These are phyloP conservation scores for Coendou prehensilis DNA, from an alignment of 2,797 vertebrate genomes.

Conservation along the genomic window DNA sequence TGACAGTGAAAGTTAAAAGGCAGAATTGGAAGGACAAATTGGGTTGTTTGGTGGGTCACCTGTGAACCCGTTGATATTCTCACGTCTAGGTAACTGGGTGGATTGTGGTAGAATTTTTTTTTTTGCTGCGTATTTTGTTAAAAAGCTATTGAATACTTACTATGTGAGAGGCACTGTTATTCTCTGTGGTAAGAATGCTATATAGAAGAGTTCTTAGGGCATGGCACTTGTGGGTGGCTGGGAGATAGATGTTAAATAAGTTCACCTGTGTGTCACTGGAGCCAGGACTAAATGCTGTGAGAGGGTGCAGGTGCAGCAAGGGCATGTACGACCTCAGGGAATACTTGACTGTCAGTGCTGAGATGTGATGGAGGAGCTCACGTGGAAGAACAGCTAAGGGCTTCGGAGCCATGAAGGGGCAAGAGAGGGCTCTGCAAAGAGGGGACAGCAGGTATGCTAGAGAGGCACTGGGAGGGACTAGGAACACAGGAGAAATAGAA, in stretches of 20 bases:
- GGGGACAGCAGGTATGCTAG: background rate
- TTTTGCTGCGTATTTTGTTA: constrained; percentile 6
- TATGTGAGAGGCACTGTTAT: background rate
- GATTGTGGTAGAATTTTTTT: constrained; percentile 12
- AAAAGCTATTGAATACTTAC: background rate
- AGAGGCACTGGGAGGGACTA: background rate
- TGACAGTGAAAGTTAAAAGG: constrained; percentile 34
- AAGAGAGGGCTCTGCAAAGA: background rate
- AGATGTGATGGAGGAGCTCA: background rate
- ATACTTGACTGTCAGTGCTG: background rate
- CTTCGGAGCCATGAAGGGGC: background rate
- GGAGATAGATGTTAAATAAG: background rate
- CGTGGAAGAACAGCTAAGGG: background rate
- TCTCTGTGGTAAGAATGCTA: background rate
- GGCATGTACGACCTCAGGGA: background rate
- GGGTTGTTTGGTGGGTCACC: constrained; percentile 13
- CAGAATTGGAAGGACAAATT: constrained; percentile 20
- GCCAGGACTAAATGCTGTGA: background rate
- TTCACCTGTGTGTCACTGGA: background rate
- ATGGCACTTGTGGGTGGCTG: background rate
- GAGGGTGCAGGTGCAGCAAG: background rate
- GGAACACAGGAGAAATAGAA: background rate
- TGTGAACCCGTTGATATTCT: constrained; percentile 49
- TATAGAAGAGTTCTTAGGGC: background rate
- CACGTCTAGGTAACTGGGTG: background rate